Evolutionary conservation across 2,797 vertebrate species (phyloP).

Genomic region (Catamblyrhynchus diadema): DNA sequence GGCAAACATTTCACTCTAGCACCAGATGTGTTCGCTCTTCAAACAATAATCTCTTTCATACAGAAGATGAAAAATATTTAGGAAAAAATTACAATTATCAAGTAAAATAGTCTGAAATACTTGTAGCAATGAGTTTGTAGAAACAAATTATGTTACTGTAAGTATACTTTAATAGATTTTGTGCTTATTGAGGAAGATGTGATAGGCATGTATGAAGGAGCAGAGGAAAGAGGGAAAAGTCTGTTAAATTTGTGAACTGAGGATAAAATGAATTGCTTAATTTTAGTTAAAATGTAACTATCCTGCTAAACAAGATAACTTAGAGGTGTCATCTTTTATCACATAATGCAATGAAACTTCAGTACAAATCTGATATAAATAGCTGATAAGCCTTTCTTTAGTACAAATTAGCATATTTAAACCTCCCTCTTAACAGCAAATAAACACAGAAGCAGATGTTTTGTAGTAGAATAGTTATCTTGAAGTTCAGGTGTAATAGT

Average conservation of each 20-base stretch:
- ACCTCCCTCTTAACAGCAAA: background rate
- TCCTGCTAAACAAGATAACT: background rate
- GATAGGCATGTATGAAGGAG: background rate
- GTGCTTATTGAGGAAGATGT: background rate
- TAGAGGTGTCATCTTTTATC: background rate
- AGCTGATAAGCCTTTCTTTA: background rate
- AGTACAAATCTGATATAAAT: background rate
- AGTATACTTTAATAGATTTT: background rate
- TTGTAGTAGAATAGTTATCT: background rate
- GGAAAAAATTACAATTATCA: background rate
- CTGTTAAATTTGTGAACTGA: background rate
- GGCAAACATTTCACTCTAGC: background rate
- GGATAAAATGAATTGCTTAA: background rate
- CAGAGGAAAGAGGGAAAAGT: background rate
- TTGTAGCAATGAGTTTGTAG: background rate
- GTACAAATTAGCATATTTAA: background rate
- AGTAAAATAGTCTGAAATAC: background rate
- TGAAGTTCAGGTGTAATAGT: background rate
- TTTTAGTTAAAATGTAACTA: background rate
- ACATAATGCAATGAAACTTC: background rate
- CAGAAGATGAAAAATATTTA: background rate
- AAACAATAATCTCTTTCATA: background rate
- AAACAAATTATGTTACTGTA: background rate
- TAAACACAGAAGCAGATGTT: background rate
- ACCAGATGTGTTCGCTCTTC: background rate